These are phyloP conservation scores for Odontomachus brunneus DNA, from an alignment of 1,140 invertebrate species.

Conservation along the genomic window DNA sequence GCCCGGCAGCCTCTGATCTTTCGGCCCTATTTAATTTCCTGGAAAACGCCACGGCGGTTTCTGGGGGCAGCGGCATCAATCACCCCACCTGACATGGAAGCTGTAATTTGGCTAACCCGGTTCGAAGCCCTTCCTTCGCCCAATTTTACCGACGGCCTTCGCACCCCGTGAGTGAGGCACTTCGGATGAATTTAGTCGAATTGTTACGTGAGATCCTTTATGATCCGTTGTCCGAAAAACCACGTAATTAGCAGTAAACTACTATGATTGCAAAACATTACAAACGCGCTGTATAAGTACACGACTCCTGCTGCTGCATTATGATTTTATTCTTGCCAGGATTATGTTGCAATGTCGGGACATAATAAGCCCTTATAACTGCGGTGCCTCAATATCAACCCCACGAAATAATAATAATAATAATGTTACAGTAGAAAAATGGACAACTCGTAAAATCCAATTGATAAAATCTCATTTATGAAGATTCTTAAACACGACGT, in stretches of 20 bases:
- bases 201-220: constrained; percentile 75
- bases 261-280: background rate
- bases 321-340: background rate
- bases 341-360: background rate
- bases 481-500: no score
- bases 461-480: no score
- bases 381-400: no score
- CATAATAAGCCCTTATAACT: no score
- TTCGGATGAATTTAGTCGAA: constrained; percentile 71
- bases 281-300: background rate
- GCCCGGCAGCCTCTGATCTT: constrained; percentile 65
- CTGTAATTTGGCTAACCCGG: constrained; percentile 84
- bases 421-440: no score
- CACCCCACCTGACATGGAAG: constrained; percentile 83
- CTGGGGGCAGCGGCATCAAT: constrained; percentile 79
- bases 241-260: constrained; percentile 72
- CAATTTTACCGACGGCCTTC: constrained; percentile 72
- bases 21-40: constrained; percentile 83
- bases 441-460: background rate
- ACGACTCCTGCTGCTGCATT: background rate
- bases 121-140: constrained; percentile 68
- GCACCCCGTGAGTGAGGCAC: constrained; percentile 58
- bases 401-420: no score
- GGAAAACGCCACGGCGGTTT: constrained; percentile 79
- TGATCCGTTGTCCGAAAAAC: constrained; percentile 66